phyloP scores from a whole-genome alignment of 2,888 invertebrate species.

The Apamea crenata region DNA sequence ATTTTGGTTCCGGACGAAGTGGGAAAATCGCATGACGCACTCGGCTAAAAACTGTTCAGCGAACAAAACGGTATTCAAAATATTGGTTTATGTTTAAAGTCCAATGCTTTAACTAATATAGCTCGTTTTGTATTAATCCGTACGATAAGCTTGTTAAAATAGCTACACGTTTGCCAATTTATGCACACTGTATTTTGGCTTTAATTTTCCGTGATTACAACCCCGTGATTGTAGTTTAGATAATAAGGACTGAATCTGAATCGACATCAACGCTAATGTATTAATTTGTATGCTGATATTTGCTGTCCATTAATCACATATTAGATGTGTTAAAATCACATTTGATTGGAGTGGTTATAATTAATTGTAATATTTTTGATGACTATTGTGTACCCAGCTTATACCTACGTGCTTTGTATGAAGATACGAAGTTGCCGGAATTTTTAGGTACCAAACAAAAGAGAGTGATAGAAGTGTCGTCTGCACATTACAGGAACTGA shows the following conservation, averaged over 20 bases:
- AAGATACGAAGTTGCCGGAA: background rate
- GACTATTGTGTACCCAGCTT: background rate
- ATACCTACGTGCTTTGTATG: background rate
- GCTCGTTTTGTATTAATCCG: constrained; percentile 51
- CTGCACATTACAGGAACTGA: background rate
- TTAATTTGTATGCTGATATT: constrained; percentile 64
- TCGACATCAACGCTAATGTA: constrained; percentile 38
- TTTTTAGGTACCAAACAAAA: constrained; percentile 25
- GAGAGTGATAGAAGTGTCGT: background rate
- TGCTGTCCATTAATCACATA: constrained; percentile 46
- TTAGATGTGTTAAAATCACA: constrained; percentile 32
- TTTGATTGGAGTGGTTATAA: constrained; percentile 27
- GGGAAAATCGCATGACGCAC: constrained; percentile 40
- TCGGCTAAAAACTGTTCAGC: constrained; percentile 23
- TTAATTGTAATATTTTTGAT: constrained; percentile 18
- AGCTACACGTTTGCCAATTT: constrained; percentile 51
- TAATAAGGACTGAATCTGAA: constrained; percentile 42
- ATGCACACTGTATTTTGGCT: constrained; percentile 59
- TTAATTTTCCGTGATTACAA: constrained; percentile 61
- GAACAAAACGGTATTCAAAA: constrained; percentile 47
- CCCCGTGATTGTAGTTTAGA: constrained; percentile 59
- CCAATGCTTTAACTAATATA: constrained; percentile 50
- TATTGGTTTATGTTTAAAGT: constrained; percentile 40
- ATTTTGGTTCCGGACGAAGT: constrained; percentile 45
- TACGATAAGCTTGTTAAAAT: constrained; percentile 58